Base-by-base conservation (phyloP, 1,140 invertebrate genomes). In the Hyles euphorbiae region DNA sequence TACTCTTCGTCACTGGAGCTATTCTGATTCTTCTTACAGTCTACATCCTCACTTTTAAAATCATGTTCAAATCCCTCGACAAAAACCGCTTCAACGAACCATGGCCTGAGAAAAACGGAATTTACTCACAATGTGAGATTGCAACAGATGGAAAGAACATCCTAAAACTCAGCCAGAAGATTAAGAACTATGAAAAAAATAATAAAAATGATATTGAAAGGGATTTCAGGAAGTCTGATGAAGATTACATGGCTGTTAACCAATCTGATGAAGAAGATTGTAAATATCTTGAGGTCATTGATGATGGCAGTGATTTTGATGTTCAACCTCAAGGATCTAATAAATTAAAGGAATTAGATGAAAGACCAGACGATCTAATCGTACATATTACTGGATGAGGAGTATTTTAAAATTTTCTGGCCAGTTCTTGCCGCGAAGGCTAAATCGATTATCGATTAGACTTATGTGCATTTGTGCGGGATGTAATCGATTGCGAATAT, bases 1-100 rank as follows among this genome's bases (percentile, higher is more conserved):
- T 89, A 0, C 75, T 91, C 0, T 90, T 95, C 32, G 22, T 91
- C 0, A 58, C 89, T 4, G 93, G 93, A 0, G 53, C 68, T 5
- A 48, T 74, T 5, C 62, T 85, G n/a, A 72, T 78, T 6, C 53
- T 78, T 2, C 33, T 71, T 0, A 78, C 83, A 3, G 71, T 79
- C 34, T 85, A 85, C 70, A 78, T 76, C 8, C 64, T 86, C 0
- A 81, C 81, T 48, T 87, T 83, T 56, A 82, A 86, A 65, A 60
- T 88, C 22, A 82, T 86, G 74, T 84, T 85, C 55, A 85, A 83
- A 63, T 63, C 72, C 9, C 72, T 74, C 49, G 58, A 11, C 66
- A 68, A 49, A 72, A 71, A 34, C 62, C 74, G 84, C 33, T 67
- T 64, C 32, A 63, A 60, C 7, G 54, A 47, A 3, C 32, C 34